Evolutionary conservation across 2,888 invertebrate genomes (phyloP), one percentile per base, ranked within the genome.

Genomic region (Drosophila meridionalis): DNA sequence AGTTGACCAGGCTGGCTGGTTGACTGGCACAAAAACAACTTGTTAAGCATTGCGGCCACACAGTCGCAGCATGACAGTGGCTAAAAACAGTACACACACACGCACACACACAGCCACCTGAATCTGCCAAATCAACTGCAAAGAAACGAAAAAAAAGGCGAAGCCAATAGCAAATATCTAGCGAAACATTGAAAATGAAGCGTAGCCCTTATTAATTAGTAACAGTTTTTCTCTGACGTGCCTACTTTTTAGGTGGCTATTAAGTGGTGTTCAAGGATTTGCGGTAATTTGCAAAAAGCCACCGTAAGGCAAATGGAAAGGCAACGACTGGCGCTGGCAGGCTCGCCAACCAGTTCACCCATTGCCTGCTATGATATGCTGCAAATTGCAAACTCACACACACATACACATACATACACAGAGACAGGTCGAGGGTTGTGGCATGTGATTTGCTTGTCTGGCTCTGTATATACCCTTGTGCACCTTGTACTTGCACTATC

Each of bases 361-460:
- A 40, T 40, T 61, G 55, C 47, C 68, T 67, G 76, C 70, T 65
- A 78, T 86, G 89, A 84, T 86, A 80, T 87, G 87, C 89, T 70
- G 87, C 62, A 89, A 89, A 84, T 83, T 81, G 82, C 78, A 78
- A 72, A 63, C 40, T 20, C 48, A 64, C 42, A 59, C 40, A 48
- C 32, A 64, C 32, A 32, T 26, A 38, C 14, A 48, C 9, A 47
- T 32, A 4, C 2, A 40, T 20, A 38, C 28, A 53, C 20, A 9
- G n/a, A 8, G 48, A 53, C 45, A 73, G 78, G 69, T 76, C 70
- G 74, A 69, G 60, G 60, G 63, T 59, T 73, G 67, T 78, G 80
- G 73, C 75, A 83, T 77, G 84, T 87, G 87, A 89, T 87, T 87
- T 87, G 84, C 79, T 82, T 87, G 84, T 88, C 87, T 67, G 68